These are phyloP conservation scores for Chunga burmeisteri DNA, from an alignment of 2,113 vertebrate species.

Conservation along the genomic window DNA sequence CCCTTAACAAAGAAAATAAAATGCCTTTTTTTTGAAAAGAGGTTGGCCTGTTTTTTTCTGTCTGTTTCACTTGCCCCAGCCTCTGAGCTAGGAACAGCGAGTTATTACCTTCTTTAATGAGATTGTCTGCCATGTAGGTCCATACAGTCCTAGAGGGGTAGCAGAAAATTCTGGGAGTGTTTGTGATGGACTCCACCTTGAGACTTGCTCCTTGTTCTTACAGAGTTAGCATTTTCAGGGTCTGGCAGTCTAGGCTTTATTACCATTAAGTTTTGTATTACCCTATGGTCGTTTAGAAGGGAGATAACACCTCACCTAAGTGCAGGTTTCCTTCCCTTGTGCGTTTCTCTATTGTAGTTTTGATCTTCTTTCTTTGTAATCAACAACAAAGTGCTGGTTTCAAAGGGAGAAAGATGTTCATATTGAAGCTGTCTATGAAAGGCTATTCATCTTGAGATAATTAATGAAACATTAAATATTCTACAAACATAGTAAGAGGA, in stretches of 20 bases:
- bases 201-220: not conserved
- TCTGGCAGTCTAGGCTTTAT: not conserved
- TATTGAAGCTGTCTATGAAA: not conserved
- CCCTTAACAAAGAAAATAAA: not conserved
- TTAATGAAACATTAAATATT: not conserved
- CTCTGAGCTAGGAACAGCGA: not conserved
- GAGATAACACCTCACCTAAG: not conserved
- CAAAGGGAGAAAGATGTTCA: not conserved
- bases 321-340: not conserved
- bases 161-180: not conserved
- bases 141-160: not conserved
- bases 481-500: not conserved
- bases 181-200: not conserved
- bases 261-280: not conserved
- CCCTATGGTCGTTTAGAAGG: rapidly evolving
- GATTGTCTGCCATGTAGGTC: not conserved
- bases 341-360: not conserved
- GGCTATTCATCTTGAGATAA: not conserved
- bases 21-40: rapidly evolving
- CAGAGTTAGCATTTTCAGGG: not conserved
- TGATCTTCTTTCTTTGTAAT: not conserved
- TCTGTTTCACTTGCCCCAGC: not conserved
- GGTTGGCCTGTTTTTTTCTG: not conserved
- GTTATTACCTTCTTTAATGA: not conserved
- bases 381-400: not conserved